phyloP scores from a whole-genome alignment of 2,888 invertebrate genomes.

The Leuctra nigra region DNA sequence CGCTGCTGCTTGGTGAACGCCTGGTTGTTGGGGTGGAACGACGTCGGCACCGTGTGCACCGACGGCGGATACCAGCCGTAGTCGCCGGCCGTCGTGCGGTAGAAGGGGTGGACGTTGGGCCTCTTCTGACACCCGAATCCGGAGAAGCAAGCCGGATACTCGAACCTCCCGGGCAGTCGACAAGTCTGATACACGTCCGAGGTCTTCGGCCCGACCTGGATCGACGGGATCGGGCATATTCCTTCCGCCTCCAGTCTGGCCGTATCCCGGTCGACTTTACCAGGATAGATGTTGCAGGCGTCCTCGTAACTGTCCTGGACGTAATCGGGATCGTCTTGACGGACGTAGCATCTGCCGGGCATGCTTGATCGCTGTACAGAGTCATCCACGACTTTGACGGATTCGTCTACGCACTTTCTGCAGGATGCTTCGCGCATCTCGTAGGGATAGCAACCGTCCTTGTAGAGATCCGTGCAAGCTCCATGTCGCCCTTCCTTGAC shows the following conservation, averaged over 20 bases:
- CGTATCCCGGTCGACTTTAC: neutral
- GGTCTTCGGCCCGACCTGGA: slow-evolving; percentile 41
- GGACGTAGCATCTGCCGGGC: neutral
- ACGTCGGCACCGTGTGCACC: slow-evolving; percentile 65
- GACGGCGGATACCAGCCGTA: slow-evolving; percentile 72
- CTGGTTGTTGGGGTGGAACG: slow-evolving; percentile 67
- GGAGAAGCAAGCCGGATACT: slow-evolving; percentile 59
- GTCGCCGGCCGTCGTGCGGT: slow-evolving; percentile 71
- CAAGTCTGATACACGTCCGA: slow-evolving; percentile 63
- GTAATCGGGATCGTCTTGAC: neutral
- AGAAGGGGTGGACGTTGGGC: slow-evolving; percentile 63
- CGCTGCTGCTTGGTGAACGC: slow-evolving; percentile 62
- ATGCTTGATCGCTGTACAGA: neutral
- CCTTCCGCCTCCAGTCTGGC: neutral
- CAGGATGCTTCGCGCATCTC: too few species aligned
- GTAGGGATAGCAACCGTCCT: too few species aligned
- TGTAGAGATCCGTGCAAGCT: too few species aligned
- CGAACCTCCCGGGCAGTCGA: slow-evolving; percentile 65
- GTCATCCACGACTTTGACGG: too few species aligned
- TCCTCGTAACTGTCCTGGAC: neutral
- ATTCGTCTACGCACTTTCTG: too few species aligned
- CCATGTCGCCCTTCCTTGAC: too few species aligned
- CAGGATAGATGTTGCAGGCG: neutral
- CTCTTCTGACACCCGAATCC: slow-evolving; percentile 65
- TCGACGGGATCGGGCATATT: neutral